Conservation (phyloP, 2,797 vertebrate species). For the Florisuga fusca region DNA sequence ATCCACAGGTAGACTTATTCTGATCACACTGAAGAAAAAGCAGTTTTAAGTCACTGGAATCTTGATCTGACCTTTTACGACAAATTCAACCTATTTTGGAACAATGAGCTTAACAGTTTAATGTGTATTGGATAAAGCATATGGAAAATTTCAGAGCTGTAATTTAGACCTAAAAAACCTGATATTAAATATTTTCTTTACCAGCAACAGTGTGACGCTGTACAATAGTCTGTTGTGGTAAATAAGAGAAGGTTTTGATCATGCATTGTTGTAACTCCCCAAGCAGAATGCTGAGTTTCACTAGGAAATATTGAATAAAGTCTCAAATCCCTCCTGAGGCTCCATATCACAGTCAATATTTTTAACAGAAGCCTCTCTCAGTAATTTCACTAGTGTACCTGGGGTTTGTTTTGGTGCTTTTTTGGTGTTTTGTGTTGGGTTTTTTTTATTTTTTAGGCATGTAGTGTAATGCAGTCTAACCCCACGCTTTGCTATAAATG, state of each 20-base stretch:
- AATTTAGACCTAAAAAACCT: conserved; percentile 39
- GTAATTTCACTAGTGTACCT: neutral
- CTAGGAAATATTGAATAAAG: conserved; percentile 17
- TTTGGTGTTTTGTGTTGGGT: neutral
- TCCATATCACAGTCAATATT: neutral
- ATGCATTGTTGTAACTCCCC: neutral
- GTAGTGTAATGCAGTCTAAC: neutral
- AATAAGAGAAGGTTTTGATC: conserved; percentile 29
- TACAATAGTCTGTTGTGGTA: conserved; percentile 4
- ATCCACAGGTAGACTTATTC: conserved; percentile 14
- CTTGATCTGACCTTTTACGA: conserved; percentile 14
- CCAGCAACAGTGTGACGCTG: neutral
- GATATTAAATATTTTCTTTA: conserved; percentile 26
- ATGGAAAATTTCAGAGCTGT: neutral
- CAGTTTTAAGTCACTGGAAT: conserved; percentile 6
- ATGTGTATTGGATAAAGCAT: neutral
- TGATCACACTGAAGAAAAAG: neutral
- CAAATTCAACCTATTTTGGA: conserved; percentile 20
- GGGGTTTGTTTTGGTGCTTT: neutral
- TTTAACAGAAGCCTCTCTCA: neutral
- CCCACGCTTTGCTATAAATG: neutral
- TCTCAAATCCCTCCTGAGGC: neutral
- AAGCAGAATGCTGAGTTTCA: neutral
- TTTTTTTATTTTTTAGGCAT: neutral
- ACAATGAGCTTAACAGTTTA: neutral